Base-by-base conservation (phyloP, 2,888 invertebrate genomes). In the Julus scanicus region DNA sequence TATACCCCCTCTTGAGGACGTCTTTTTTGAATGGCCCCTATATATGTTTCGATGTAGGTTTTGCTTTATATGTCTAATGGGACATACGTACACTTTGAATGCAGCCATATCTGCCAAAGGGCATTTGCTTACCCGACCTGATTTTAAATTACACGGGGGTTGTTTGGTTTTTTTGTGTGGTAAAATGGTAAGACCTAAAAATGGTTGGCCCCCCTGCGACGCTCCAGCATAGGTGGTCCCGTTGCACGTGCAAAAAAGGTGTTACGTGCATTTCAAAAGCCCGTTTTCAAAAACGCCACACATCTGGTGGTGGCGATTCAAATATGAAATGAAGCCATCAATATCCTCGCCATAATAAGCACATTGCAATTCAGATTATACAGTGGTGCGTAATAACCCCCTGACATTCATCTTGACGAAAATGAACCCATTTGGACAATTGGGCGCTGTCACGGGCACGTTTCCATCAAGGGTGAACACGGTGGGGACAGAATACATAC, bases 341-440 rank as follows among this genome's bases (percentile, higher is more conserved):
- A 37, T 80, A 80, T 37, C 80, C 80, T 5, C 5, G 37, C 80
- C 1, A 8, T 80, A 80, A 80, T 80, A 80, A 80, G 80, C 80
- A 80, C 80, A 80, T 80, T 80, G 80, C 80, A 29, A 80, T 80
- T 80, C 80, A 80, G 80, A 80, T 80, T 80, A 80, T 80, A 80
- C 80, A 80, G 29, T 37, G 80, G 80, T 2, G 0, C 80, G 80
- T 80, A 80, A 80, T 80, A 80, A 80, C 80, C 37, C 80, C 80
- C 80, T 80, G 80, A 80, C 80, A 80, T 80, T 80, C 80, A 37
- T 29, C 13, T 37, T 80, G 80, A 80, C 80, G 80, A 80, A 80
- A 80, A 80, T 80, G 37, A 80, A 80, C 80, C 80, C 80, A 80
- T 63, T 63, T 80, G 80, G 80, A 80, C 80, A 80, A 80, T 80